Conservation (phyloP, 2,888 invertebrate species). For the Hypomecis punctinalis region DNA sequence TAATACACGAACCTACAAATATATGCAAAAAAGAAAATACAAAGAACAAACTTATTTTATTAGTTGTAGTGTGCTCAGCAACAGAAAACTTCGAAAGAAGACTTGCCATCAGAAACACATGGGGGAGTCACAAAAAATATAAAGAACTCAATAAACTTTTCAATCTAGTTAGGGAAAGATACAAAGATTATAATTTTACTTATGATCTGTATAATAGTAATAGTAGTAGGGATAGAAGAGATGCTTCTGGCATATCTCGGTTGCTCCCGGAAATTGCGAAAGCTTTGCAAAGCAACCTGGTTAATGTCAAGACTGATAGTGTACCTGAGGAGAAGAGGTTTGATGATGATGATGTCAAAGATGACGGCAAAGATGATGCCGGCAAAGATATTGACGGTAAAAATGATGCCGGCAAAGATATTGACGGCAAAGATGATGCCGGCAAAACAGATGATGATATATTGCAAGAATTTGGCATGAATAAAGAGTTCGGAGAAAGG, state of each 20-base stretch:
- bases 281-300: conserved; percentile 63
- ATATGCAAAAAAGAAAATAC: conserved; percentile 72
- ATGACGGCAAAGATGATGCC: conserved; percentile 45
- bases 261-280: conserved; percentile 72
- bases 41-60: conserved; percentile 81
- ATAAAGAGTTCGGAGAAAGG: conserved; percentile 66
- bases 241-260: conserved; percentile 58
- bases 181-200: conserved; percentile 70
- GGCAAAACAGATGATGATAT: conserved; percentile 56
- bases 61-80: conserved; percentile 91
- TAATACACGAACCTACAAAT: conserved; percentile 86
- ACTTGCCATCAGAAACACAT: conserved; percentile 88
- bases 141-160: conserved; percentile 59
- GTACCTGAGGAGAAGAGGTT: conserved; percentile 65
- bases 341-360: conserved; percentile 39
- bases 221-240: conserved; percentile 56
- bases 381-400: conserved; percentile 54
- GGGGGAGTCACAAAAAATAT: conserved; percentile 85
- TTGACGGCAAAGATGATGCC: background rate
- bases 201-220: conserved; percentile 64
- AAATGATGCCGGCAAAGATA: conserved; percentile 48
- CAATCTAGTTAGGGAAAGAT: conserved; percentile 59
- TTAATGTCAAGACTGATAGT: conserved; percentile 56
- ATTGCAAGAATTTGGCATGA: conserved; percentile 77
- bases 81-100: conserved; percentile 88